A percentile compares a stretch with the other conserved stretches of the same genome.
These are phyloP conservation scores for Eptesicus fuscus DNA, from an alignment of 2,113 vertebrate species.

Conservation along the genomic window DNA sequence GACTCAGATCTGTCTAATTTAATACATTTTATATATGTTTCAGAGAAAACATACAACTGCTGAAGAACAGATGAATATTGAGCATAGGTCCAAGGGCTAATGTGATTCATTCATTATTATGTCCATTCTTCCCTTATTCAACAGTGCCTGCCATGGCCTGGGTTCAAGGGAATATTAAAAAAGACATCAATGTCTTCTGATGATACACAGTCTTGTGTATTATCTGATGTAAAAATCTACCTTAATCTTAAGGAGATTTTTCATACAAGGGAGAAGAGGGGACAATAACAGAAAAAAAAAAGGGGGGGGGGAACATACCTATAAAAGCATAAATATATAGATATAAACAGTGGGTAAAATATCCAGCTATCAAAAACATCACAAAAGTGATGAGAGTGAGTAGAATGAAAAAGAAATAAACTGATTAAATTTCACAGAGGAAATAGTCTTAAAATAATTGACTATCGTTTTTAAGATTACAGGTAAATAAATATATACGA, in stretches of 20 bases:
- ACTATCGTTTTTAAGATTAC: neutral
- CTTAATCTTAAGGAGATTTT: constrained; percentile 19
- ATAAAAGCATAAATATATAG: neutral
- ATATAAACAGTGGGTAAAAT: neutral
- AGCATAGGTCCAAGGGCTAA: neutral
- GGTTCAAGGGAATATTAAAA: neutral
- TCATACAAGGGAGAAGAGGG: neutral
- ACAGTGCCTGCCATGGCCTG: neutral
- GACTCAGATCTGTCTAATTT: neutral
- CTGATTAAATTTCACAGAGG: neutral
- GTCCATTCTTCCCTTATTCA: neutral
- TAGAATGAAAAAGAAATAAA: neutral
- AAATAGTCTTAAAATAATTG: neutral
- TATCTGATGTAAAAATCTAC: neutral
- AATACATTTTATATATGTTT: neutral
- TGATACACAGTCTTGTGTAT: neutral
- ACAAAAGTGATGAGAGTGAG: neutral
- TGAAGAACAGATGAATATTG: neutral
- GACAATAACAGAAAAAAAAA: neutral
- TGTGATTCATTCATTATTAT: neutral
- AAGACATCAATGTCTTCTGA: neutral
- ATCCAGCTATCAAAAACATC: neutral
- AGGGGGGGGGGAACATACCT: neutral
- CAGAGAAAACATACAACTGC: neutral
- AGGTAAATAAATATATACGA: neutral